Percentiles rank a stretch among this genome's conserved stretches.
Evolutionary conservation across 1,140 invertebrate species (phyloP).

Genomic region (Magallana gigas): DNA sequence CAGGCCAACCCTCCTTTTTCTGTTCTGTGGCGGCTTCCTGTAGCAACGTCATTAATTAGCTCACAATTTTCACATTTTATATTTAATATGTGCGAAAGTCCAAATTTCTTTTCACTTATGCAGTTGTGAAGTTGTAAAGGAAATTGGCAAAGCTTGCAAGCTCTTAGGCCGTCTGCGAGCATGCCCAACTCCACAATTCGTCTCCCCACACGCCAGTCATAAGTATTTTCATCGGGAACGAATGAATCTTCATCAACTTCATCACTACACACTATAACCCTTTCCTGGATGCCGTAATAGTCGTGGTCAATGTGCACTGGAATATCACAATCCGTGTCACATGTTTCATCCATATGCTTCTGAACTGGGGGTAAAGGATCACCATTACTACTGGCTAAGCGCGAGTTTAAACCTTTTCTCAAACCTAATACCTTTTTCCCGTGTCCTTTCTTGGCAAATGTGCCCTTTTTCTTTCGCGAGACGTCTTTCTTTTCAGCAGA

Average conservation of each 20-base stretch:
- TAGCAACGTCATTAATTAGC: background rate
- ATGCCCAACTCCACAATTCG: background rate
- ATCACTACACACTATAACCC: background rate
- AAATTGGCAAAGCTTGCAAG: no score
- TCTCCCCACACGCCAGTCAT: background rate
- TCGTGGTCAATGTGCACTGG: background rate
- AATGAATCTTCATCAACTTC: background rate
- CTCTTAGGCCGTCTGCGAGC: background rate
- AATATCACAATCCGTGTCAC: background rate
- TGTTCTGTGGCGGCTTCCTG: conserved; percentile 17
- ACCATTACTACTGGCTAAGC: background rate
- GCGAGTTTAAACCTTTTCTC: background rate
- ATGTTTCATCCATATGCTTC: background rate
- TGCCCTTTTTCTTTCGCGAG: background rate
- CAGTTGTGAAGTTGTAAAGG: no score
- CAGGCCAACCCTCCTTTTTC: conserved; percentile 15
- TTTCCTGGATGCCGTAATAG: background rate
- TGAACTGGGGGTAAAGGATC: background rate
- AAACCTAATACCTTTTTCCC: background rate
- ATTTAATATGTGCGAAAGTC: background rate
- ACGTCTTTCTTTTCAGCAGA: background rate
- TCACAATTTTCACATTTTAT: background rate
- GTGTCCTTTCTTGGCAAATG: background rate
- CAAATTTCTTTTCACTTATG: background rate
- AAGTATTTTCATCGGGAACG: background rate